Conservation (phyloP, 2,888 invertebrate genomes). For the Peribatodes rhomboidaria region DNA sequence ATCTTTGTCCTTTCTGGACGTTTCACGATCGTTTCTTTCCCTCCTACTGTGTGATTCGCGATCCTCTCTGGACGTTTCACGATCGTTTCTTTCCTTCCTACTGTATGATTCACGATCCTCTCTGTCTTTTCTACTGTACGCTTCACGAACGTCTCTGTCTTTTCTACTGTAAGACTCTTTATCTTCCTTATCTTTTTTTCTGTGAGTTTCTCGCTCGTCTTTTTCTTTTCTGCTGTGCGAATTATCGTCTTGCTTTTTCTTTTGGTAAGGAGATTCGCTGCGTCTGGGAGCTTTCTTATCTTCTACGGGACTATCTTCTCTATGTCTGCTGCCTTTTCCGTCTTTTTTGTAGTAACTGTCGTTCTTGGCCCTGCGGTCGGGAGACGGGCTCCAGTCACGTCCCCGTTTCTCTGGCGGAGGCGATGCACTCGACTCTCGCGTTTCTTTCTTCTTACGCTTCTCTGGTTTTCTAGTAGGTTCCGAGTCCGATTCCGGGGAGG, state of each 20-base stretch:
- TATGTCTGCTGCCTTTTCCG: slow-evolving; percentile 53
- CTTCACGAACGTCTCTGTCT: slow-evolving; percentile 57
- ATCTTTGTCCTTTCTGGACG: slow-evolving; percentile 51
- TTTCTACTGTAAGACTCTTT: slow-evolving; percentile 59
- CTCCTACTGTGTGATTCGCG: slow-evolving; percentile 45
- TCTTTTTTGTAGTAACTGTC: slow-evolving; percentile 58
- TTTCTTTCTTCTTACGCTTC: slow-evolving; percentile 62
- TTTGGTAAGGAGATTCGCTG: slow-evolving; percentile 50
- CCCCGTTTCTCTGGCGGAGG: slow-evolving; percentile 73
- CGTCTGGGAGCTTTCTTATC: slow-evolving; percentile 54
- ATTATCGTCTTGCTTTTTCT: slow-evolving; percentile 12
- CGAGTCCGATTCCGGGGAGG: slow-evolving; percentile 65
- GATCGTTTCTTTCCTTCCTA: slow-evolving; percentile 60
- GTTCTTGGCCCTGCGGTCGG: slow-evolving; percentile 59
- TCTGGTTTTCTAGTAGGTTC: slow-evolving; percentile 58
- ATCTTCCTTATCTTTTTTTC: slow-evolving; percentile 45
- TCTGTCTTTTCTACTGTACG: slow-evolving; percentile 48
- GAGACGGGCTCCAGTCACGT: slow-evolving; percentile 64
- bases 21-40: slow-evolving; percentile 43
- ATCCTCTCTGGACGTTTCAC: slow-evolving; percentile 49
- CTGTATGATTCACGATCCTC: slow-evolving; percentile 33
- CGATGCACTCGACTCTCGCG: slow-evolving; percentile 64
- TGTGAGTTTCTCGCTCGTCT: slow-evolving; percentile 24
- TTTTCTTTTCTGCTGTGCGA: slow-evolving; percentile 48
- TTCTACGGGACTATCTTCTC: slow-evolving; percentile 56